Base-by-base conservation (phyloP, 2,113 vertebrate genomes). In the Strix aluco region DNA sequence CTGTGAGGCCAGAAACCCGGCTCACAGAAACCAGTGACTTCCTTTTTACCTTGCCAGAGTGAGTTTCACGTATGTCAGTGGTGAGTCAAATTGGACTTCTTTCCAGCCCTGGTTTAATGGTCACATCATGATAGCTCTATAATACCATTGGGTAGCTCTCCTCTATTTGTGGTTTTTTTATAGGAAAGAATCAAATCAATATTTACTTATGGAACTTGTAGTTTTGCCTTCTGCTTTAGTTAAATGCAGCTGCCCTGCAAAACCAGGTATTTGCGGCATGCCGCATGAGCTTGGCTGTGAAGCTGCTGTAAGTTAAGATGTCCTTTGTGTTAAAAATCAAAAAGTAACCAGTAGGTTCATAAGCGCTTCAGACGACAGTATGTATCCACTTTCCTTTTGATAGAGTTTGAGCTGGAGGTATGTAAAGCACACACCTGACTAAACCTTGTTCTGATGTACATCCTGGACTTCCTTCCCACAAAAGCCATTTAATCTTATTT, bases 11-110 rank as follows among this genome's bases (percentile, higher is more conserved):
- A 55, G 86, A 75, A 72, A 18, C 69, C 79, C 0, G 0, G 49
- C 42, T 81, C 19, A 7, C 61, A 79, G 94, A 93, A 92, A 79
- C 77, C 81, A 51, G 8, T 25, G 58, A 49, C 47, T 95, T 96
- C 86, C 86, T 87, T n/a, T 12, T 97, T 61, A 73, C 83, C 83
- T 87, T 71, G 47, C 17, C 34, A 17, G 69, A 32, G 69, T 32
- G 57, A 79, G 54, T 74, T 94, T 94, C 74, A 11, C 4, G 0
- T 51, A 2, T 61, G 38, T 46, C 16, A 57, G 13, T 25, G 22
- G 23, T 92, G 78, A 94, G 54, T 90, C 74, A 77, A 92, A 10
- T 17, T 18, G 15, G 22, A 40, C 13, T 74, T 54, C 47, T 81
- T 67, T 52, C 23, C 21, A 79, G 25, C 16, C 46, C n/a, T 30